These are phyloP conservation scores for Babyrousa celebensis DNA, from an alignment of 2,797 vertebrate genomes.

Conservation along the genomic window DNA sequence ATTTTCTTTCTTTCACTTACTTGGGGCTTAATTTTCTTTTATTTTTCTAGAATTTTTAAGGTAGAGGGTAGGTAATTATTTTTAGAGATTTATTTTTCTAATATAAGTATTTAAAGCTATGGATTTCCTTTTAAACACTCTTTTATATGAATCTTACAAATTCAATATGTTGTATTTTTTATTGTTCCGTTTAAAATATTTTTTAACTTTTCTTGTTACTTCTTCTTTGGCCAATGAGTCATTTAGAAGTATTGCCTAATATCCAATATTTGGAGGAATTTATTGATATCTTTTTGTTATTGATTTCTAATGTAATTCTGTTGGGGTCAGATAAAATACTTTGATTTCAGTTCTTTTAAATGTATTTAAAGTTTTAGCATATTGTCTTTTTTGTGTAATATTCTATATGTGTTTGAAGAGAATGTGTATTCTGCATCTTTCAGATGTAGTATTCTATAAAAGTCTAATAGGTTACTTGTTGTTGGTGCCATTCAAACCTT, in stretches of 20 bases:
- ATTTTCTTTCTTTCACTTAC: not conserved
- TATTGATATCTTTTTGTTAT: not conserved
- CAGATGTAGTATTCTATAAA: not conserved
- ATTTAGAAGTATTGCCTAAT: conserved; percentile 5
- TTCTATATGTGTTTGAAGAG: conserved; percentile 19
- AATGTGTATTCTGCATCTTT: not conserved
- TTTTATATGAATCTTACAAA: not conserved
- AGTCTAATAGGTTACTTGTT: not conserved
- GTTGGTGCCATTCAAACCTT: conserved; percentile 28
- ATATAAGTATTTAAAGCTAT: not conserved
- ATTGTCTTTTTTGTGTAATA: not conserved
- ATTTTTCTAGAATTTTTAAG: conserved; percentile 61
- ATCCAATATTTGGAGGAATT: conserved; percentile 23
- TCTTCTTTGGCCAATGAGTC: not conserved
- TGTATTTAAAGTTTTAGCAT: not conserved
- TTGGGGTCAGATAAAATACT: not conserved
- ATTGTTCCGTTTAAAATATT: conserved; percentile 24
- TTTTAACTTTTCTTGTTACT: conserved; percentile 13
- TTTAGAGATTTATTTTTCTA: not conserved
- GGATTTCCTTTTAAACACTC: not conserved
- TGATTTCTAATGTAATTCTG: not conserved
- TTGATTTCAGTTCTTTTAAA: not conserved
- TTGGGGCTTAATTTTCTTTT: not conserved
- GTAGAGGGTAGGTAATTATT: not conserved
- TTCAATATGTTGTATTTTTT: not conserved